A percentile compares a stretch with the other conserved stretches of the same genome.
phyloP scores from a whole-genome alignment of 2,113 vertebrate genomes.

The Canis aureus region DNA sequence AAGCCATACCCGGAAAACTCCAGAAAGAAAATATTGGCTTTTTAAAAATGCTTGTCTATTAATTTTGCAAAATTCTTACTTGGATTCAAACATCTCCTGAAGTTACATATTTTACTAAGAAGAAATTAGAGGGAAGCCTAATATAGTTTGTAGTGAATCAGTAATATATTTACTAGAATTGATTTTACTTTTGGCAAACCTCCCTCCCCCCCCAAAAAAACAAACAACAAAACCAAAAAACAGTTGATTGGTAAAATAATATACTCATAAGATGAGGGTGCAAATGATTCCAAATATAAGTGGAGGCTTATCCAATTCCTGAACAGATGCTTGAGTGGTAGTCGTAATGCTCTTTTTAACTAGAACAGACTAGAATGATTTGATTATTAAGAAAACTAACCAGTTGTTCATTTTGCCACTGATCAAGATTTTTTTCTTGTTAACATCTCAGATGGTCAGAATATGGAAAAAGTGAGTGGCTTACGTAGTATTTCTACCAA shows the following conservation, averaged over 20 bases:
- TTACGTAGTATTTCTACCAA: neutral
- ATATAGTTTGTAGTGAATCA: neutral
- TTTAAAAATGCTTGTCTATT: neutral
- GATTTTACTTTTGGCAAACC: neutral
- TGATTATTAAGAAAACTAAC: neutral
- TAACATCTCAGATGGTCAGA: neutral
- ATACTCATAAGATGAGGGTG: neutral
- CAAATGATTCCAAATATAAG: accelerated
- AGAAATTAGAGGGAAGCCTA: neutral
- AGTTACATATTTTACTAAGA: neutral
- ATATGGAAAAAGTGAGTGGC: neutral
- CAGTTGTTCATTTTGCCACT: neutral
- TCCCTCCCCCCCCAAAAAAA: too few species aligned
- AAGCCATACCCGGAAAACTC: neutral
- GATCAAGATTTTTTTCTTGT: neutral
- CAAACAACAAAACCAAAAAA: too few species aligned
- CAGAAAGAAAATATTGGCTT: neutral
- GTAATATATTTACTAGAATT: neutral
- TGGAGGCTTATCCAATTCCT: neutral
- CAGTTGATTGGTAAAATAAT: neutral
- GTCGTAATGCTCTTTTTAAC: neutral
- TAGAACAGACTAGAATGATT: neutral
- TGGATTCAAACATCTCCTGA: neutral
- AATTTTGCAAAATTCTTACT: neutral
- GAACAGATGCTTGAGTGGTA: neutral